Base-by-base conservation (phyloP, 2,797 vertebrate species). In the Iguana delicatissima region DNA sequence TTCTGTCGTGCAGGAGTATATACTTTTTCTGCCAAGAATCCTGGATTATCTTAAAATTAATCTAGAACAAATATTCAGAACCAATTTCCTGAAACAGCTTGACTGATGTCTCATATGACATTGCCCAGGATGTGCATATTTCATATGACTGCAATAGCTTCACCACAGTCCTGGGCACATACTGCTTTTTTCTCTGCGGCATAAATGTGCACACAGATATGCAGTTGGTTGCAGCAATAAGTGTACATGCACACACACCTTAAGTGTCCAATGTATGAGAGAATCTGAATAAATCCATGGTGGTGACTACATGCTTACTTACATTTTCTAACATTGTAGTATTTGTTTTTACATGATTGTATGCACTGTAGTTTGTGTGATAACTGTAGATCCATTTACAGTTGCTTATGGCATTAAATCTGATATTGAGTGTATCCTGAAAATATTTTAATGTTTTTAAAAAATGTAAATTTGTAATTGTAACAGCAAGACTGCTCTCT, bases 21-120 rank as follows among this genome's bases (percentile, higher is more conserved):
- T 29, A 18, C 50, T 59, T n/a, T 52, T 29, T 79, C 62, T 91
- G 86, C 90, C 90, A 91, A 88, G 72, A 91, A 91, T 55, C 64
- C 86, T 91, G 73, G 80, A 84, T 84, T 91, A 91, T 91, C 86
- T 91, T 84, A 83, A 77, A 87, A 90, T 83, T 87, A 87, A 88
- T 91, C 90, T 91, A 84, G 90, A 84, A 91, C 85, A 87, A 82
- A 90, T 87, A 86, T 90, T 82, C 80, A 79, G 26, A 79, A 81
- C 50, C 35, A 87, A 91, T 35, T 67, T 46, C 73, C 59, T 91
- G 90, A 87, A 91, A 72, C 59, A 87, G 80, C 29, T 55, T 46
- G 52, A 69, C 35, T 79, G 59, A 76, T 91, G 80, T 87, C 59
- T 83, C 62, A 69, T 4, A 69, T 91, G 81, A 77, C 86, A 82